Base-by-base conservation (phyloP, 1,140 invertebrate species). In the Hypothenemus hampei region DNA sequence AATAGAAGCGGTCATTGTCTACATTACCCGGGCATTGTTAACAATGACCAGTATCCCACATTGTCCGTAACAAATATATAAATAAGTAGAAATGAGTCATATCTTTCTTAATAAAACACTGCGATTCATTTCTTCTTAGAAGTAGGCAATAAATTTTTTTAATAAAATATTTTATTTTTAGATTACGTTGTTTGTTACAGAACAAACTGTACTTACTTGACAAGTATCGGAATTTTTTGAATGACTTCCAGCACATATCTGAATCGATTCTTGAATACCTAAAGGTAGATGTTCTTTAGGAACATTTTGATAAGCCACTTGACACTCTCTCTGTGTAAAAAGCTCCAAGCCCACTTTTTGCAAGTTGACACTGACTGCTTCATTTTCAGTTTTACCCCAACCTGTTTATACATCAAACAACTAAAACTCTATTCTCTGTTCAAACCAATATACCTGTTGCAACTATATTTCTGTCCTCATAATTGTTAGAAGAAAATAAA, bases 171-270 rank as follows among this genome's bases (percentile, higher is more conserved):
- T 39, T 31, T 3, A 8, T n/a, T 29, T n/a, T n/a, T 7, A 29
- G 13, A 31, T 11, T 31, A 31, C 13, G 1, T 13, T 3, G 10
- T 31, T 11, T n/a, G n/a, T n/a, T n/a, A n/a, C n/a, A n/a, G 36
- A 37, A 18, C n/a, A 21, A 43, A 43, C 21, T 23, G 4, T 0
- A 7, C 19, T 5, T 66, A 70, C 69, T 39, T 70, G 70, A 58
- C 75, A 77, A 2, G 75, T 76, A 48, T 77, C 75, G 22, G 65
- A 67, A 8, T 54, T 55, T 22, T 65, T 59, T 1, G 40, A 60
- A 13, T 49, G 31, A 7, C 68, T 75, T 16, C 86, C 86, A 18
- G 84, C 86, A 66, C 86, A 89, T 7, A 89, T 61, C 61, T 79
- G 77, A 52, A 72, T 76, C 0, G 69, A 61, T 1, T 68, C 55